Base-by-base conservation (phyloP, 2,888 invertebrate genomes). In the Zhuqinia jingwanae region DNA sequence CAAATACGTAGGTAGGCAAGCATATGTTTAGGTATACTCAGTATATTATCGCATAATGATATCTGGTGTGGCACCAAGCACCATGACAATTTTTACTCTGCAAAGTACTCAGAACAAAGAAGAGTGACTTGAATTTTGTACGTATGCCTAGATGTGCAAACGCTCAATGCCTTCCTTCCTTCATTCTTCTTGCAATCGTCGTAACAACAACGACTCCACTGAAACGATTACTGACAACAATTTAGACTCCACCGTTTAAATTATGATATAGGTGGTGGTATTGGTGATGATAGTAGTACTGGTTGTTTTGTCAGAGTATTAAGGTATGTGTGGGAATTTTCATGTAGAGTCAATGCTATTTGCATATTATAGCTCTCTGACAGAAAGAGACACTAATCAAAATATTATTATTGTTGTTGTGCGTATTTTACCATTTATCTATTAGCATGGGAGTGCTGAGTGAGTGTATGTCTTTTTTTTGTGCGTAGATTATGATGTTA, bases 161-260 rank as follows among this genome's bases (percentile, higher is more conserved):
- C 45, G 42, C 73, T 68, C 68, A 82, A 75, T 82, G 75, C 75
- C 82, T 82, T 82, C 82, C 82, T 82, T 82, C 82, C 82, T 82
- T n/a, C n/a, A 60, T 65, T 42, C 42, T n/a, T 17, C 42, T 65
- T n/a, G n/a, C n/a, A n/a, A n/a, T n/a, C n/a, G n/a, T 6, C 42
- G 50, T 13, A 50, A 50, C 8, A 36, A 30, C 10, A 3, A 6
- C n/a, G n/a, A 27, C 27, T 1, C 25, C 25, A 15, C 27, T 27
- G 25, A 13, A 15, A 60, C 27, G 22, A 60, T 22, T 11, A 60
- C 60, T 13, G 27, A 60, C 60, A 22, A 13, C 25, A 25, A 27
- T 60, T 27, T 60, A 27, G 15, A 27, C 10, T 60, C 15, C 15
- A 60, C 1, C 2, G 6, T 5, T 8, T 27, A 15, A 6, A 6